Evolutionary conservation across 2,888 invertebrate genomes (phyloP), one percentile per base, ranked within the genome.

Genomic region (Andricus curvator): DNA sequence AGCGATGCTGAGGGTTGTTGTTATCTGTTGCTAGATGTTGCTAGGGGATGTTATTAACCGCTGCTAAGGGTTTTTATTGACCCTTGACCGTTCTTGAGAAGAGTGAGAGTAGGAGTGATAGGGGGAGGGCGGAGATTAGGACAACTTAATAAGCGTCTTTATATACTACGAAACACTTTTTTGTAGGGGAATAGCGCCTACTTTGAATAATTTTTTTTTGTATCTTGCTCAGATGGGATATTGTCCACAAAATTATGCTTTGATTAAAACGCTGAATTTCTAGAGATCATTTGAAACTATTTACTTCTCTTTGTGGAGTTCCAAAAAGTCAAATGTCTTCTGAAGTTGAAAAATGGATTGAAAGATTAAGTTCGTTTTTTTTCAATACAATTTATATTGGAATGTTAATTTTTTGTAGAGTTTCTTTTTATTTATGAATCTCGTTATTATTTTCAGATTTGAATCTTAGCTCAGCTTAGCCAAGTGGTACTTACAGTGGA

Each of bases 161-260:
- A 4, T 29, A 29, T 2, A 29, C 29, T 29, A 29, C 29, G 4
- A 4, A 4, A 29, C 29, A 29, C 2, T 29, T 29, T 2, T 2
- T 2, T 2, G 29, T 2, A 4, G 29, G 29, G 29, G 29, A 4
- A 4, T 29, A 29, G 29, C 4, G 29, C 29, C 4, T 29, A 29
- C 29, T 29, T 29, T 29, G 29, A 29, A 2, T 29, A 29, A n/a
- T 29, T 29, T 29, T 29, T 29, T 29, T 29, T 92, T 96, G 95
- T 97, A 96, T 89, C 94, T 96, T 78, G 94, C 94, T 78, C 94
- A 95, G 82, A 95, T 98, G 89, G 97, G 98, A 37, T 98, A 98
- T 93, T 98, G 98, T 91, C 98, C 98, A 0, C 98, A 98, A 93
- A 96, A 96, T 91, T 96, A 96, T 93, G 97, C 97, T 0, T 93